Evolutionary conservation across 2,888 invertebrate species (phyloP).

Genomic region (Eupithecia abbreviata): DNA sequence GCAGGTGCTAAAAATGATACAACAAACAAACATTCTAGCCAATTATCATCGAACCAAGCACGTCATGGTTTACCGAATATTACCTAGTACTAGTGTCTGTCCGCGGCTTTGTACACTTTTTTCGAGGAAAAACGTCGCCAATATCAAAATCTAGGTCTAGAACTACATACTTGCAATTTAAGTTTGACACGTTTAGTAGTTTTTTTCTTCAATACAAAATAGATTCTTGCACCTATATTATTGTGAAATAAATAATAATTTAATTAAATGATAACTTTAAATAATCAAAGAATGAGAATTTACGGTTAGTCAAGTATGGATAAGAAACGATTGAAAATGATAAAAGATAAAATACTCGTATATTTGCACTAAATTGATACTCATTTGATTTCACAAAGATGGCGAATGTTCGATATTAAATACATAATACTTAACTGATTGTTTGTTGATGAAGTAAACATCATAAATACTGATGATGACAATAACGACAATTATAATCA

Average conservation of each 20-base stretch:
- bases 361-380: not conserved
- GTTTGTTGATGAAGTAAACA: not conserved
- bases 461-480: not conserved
- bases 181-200: not conserved
- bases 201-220: not conserved
- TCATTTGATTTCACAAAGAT: not conserved
- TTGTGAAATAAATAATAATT: not conserved
- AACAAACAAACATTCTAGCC: not conserved
- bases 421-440: not conserved
- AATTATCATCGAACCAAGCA: not conserved
- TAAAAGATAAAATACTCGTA: not conserved
- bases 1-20: not conserved
- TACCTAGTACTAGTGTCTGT: not conserved
- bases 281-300: not conserved
- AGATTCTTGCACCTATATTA: not conserved
- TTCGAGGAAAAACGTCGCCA: not conserved
- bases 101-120: not conserved
- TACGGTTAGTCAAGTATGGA: not conserved
- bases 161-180: not conserved
- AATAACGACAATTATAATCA: not conserved
- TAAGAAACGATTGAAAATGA: not conserved
- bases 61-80: not conserved
- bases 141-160: not conserved
- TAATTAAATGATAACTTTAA: not conserved
- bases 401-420: not conserved